phyloP scores from a whole-genome alignment of 2,113 vertebrate species.

The Zapus hudsonius region DNA sequence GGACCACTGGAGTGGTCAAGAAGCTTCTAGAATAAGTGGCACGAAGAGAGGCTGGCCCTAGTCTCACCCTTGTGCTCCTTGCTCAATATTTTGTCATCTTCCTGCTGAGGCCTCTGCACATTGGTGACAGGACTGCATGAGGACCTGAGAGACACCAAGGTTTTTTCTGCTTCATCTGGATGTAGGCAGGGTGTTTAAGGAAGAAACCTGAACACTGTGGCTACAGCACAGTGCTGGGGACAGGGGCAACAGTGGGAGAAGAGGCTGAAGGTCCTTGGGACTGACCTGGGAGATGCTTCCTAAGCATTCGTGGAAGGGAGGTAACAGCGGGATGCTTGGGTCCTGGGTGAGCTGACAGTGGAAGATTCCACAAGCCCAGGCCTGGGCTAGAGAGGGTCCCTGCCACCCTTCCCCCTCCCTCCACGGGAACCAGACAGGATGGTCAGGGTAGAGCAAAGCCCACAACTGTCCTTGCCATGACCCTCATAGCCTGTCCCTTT shows the following conservation, averaged over 20 bases:
- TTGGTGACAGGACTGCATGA: background rate
- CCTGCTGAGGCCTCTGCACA: too few relatives aligned
- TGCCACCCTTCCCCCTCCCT: too few relatives aligned
- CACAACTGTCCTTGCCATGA: background rate
- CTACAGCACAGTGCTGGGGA: too few relatives aligned
- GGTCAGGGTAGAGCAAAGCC: background rate
- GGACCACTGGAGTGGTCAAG: background rate
- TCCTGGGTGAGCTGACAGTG: background rate
- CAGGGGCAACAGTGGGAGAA: background rate
- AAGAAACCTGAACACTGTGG: too few relatives aligned
- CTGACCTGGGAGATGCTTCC: background rate
- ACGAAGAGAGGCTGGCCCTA: background rate
- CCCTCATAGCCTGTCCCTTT: constrained; percentile 58
- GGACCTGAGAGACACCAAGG: background rate
- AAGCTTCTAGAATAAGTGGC: background rate
- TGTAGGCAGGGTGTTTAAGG: too few relatives aligned
- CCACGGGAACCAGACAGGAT: background rate
- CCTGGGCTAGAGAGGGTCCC: background rate
- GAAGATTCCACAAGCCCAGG: background rate
- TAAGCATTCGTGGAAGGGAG: background rate
- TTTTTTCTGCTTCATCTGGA: too few relatives aligned
- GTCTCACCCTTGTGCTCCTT: background rate
- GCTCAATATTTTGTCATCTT: background rate
- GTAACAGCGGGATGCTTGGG: background rate
- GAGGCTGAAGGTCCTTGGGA: background rate